Conservation (phyloP, 2,888 invertebrate species). For the Xylota sylvarum region DNA sequence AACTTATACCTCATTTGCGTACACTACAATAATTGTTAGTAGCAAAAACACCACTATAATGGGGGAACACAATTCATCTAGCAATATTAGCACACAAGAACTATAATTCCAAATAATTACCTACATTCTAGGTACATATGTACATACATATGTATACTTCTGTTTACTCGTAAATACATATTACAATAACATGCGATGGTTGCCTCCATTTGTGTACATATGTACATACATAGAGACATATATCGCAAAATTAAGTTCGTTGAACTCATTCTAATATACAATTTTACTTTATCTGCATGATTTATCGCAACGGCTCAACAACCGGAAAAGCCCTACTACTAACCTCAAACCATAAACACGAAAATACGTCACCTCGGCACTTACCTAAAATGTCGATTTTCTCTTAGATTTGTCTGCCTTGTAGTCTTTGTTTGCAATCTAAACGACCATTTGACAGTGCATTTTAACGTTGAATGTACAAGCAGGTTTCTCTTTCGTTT, state of each 20-base stretch:
- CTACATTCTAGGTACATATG: background rate
- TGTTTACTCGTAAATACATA: background rate
- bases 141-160: background rate
- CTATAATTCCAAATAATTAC: background rate
- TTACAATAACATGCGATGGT: slow-evolving; percentile 1
- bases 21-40: no score
- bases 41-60: no score
- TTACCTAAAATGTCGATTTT: slow-evolving; percentile 1
- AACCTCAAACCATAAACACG: slow-evolving; percentile 26
- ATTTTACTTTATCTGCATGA: background rate
- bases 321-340: slow-evolving; percentile 48
- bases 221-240: background rate
- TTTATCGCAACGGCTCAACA: slow-evolving; percentile 19
- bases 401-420: background rate
- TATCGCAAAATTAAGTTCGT: background rate
- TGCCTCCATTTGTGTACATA: background rate
- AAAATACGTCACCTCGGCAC: slow-evolving; percentile 24
- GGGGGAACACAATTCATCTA: background rate
- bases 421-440: background rate
- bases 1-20: no score
- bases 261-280: background rate
- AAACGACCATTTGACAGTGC: background rate
- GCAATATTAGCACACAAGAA: background rate
- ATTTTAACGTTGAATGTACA: slow-evolving; percentile 4
- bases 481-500: slow-evolving; percentile 41